Base-by-base conservation (phyloP, 2,888 invertebrate genomes). In the Thymelicus lineola region DNA sequence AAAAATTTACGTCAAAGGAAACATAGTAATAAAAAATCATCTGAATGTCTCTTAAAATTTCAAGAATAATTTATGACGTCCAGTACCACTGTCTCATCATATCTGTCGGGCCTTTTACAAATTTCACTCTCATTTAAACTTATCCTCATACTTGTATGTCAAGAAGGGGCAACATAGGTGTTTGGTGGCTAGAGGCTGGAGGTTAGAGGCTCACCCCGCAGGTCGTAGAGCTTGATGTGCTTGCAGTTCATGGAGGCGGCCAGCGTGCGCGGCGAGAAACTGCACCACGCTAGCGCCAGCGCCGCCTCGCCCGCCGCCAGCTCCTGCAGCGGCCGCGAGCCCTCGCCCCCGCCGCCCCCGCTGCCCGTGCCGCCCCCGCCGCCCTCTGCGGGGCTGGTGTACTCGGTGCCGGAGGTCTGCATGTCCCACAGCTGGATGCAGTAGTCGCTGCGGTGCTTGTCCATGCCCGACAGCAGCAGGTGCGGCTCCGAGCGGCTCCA, bases 401-500 rank as follows among this genome's bases (percentile, higher is more conserved):
- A n/a, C 1, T 63, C 63, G 5, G 80, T 65, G 7, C 95, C 70
- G 81, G 87, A 85, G 84, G 94, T 77, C 86, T 92, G 79, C 79
- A 97, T 96, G 87, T 99, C 98, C 98, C 98, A 99, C 60, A 99
- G 94, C 7, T 98, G 94, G 53, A 99, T 96, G 71, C 97, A 98
- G 85, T 97, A 96, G 86, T 99, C 99, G 48, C 97, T 96, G 74
- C 98, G 95, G 84, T 98, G 96, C 84, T 97, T 98, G 80, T 99
- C 99, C 79, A 98, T 94, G 0, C 98, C 98, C 67, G 97, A 97
- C 0, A 97, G 98, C 71, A 99, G 89, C 77, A 98, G 93, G 86
- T 97, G 97, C 28, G 95, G 95, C 77, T 98, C 98, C 12, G 95
- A 88, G 42, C 96, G 97, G 86, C 97, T 98, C 98, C 98, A 99